These are phyloP conservation scores for Ophiodon elongatus DNA, from an alignment of 2,113 vertebrate species.

Conservation along the genomic window DNA sequence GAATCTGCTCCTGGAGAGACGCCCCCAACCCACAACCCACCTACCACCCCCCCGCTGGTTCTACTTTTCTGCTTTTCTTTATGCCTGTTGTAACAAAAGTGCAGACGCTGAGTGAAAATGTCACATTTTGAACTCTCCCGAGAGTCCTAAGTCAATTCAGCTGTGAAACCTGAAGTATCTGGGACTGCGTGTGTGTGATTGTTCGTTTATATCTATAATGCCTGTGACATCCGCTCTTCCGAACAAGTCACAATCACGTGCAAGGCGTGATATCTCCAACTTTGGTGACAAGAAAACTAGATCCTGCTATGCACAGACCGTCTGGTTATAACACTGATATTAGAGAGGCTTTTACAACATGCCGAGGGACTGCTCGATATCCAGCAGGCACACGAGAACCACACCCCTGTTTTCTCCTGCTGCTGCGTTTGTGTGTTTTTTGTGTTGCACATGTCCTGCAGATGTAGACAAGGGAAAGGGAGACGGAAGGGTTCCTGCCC, in stretches of 20 bases:
- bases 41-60: slow-evolving; percentile 78
- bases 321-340: slow-evolving; percentile 73
- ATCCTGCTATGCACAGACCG: slow-evolving; percentile 44
- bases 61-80: slow-evolving; percentile 79
- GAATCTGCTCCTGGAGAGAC: slow-evolving; percentile 77
- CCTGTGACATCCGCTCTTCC: slow-evolving; percentile 68
- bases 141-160: slow-evolving; percentile 84
- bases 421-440: slow-evolving; percentile 71
- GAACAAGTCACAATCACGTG: slow-evolving; percentile 67
- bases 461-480: slow-evolving; percentile 71
- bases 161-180: slow-evolving; percentile 78
- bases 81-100: slow-evolving; percentile 83
- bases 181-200: slow-evolving; percentile 66
- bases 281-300: slow-evolving; percentile 56
- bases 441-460: slow-evolving; percentile 77
- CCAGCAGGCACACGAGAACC: slow-evolving; percentile 74
- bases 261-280: slow-evolving; percentile 70
- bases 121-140: slow-evolving; percentile 83
- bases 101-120: slow-evolving; percentile 82
- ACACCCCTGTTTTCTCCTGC: slow-evolving; percentile 71
- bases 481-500: slow-evolving; percentile 29
- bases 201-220: slow-evolving; percentile 73
- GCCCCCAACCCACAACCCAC: slow-evolving; percentile 76
- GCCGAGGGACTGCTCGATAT: slow-evolving; percentile 70
- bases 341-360: slow-evolving; percentile 74